A percentile compares a stretch with the other conserved stretches of the same genome.
These are phyloP conservation scores for Xestoiulus laeticollis DNA, from an alignment of 2,888 invertebrate genomes.

Conservation along the genomic window DNA sequence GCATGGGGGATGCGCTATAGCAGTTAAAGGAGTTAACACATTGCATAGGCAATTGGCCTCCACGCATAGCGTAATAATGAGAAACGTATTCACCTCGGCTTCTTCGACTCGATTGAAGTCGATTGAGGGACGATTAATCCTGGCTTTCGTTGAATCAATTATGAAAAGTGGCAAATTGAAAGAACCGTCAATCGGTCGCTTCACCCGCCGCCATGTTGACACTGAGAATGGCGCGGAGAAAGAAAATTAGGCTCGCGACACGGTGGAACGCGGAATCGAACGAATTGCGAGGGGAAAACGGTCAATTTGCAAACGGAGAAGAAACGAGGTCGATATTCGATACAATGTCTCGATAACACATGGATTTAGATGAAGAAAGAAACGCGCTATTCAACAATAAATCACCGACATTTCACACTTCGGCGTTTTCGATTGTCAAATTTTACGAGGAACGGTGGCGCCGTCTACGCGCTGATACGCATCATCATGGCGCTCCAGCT, in stretches of 20 bases:
- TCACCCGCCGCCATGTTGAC: conserved; percentile 54
- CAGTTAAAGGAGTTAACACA: not conserved
- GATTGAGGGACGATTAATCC: not conserved
- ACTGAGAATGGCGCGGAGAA: conserved; percentile 53
- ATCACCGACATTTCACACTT: conserved; percentile 29
- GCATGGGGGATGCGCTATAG: not conserved
- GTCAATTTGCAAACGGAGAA: not conserved
- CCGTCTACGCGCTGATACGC: not conserved
- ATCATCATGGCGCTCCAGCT: not conserved
- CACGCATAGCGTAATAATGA: not conserved
- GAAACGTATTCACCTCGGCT: conserved; percentile 13
- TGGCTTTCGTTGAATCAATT: not conserved
- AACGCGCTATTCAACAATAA: conserved; percentile 34
- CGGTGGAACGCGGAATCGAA: not conserved
- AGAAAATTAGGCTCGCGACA: conserved; percentile 48
- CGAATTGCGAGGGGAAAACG: not conserved
- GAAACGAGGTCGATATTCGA: not conserved
- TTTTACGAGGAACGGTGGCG: conserved; percentile 27
- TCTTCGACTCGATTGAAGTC: not conserved
- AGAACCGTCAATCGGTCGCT: conserved; percentile 52
- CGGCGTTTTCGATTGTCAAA: conserved; percentile 37
- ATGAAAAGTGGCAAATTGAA: conserved; percentile 5
- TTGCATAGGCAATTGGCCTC: not conserved
- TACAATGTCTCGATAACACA: not conserved
- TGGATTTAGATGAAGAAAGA: not conserved